Conservation (phyloP, 2,888 invertebrate species). For the Pseudococcus longispinus region DNA sequence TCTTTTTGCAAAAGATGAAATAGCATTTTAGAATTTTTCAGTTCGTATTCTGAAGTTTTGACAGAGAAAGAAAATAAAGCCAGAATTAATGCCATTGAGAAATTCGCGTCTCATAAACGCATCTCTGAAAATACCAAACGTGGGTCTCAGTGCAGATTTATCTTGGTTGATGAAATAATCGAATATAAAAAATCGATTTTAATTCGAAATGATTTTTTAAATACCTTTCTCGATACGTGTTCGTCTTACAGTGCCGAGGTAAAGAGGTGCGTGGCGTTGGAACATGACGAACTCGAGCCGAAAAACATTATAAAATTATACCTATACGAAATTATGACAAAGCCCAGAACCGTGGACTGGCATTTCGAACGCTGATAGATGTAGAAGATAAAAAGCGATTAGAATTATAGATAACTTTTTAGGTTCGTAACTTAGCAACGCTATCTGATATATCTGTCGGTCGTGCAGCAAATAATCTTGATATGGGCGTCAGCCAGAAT, state of each 20-base stretch:
- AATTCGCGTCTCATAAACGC: no score
- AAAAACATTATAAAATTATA: constrained; percentile 53
- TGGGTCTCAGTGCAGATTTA: neutral
- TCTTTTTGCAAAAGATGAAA: no score
- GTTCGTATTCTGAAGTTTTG: no score
- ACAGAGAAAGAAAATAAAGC: no score
- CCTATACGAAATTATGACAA: constrained; percentile 52
- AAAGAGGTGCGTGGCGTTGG: neutral
- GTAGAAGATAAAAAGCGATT: constrained; percentile 53
- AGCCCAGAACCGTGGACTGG: constrained; percentile 54
- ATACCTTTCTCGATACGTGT: constrained; percentile 20
- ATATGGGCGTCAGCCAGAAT: constrained; percentile 56
- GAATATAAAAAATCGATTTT: neutral
- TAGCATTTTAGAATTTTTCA: no score
- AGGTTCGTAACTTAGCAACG: constrained; percentile 55
- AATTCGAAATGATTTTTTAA: constrained; percentile 16
- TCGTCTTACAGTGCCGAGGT: neutral
- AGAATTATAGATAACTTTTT: constrained; percentile 55
- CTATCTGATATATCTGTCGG: constrained; percentile 55
- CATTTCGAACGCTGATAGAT: constrained; percentile 55
- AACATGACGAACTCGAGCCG: constrained; percentile 7
- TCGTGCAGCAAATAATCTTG: constrained; percentile 57
- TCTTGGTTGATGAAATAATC: neutral
- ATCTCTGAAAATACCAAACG: neutral
- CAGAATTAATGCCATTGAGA: no score